Conservation (phyloP, 2,888 invertebrate species). For the Beris morrisii region DNA sequence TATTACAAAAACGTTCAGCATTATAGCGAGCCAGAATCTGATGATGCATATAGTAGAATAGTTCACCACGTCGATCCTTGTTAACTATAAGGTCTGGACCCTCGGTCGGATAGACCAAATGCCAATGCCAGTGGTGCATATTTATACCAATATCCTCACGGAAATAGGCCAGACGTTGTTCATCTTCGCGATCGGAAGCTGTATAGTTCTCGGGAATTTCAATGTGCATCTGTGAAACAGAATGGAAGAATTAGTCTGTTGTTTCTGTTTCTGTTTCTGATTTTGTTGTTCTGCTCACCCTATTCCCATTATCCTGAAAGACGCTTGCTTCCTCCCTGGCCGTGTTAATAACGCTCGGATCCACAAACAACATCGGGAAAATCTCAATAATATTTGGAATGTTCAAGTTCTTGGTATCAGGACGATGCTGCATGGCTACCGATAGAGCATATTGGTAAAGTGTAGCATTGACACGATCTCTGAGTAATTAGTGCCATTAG, state of each 20-base stretch:
- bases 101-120: conserved; percentile 79
- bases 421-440: conserved; percentile 70
- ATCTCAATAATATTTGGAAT: conserved; percentile 75
- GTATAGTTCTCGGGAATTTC: conserved; percentile 75
- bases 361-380: conserved; percentile 82
- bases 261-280: neutral
- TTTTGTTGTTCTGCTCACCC: conserved; percentile 47
- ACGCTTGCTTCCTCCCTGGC: conserved; percentile 71
- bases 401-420: conserved; percentile 56
- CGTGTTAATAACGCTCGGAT: conserved; percentile 69
- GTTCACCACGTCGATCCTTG: conserved; percentile 73
- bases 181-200: conserved; percentile 72
- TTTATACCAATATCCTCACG: conserved; percentile 84
- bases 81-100: conserved; percentile 65
- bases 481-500: conserved; percentile 45
- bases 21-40: conserved; percentile 68
- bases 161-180: conserved; percentile 81
- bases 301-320: conserved; percentile 58
- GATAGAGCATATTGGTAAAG: conserved; percentile 79
- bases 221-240: conserved; percentile 57
- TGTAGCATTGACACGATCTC: conserved; percentile 76
- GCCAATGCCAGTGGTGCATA: conserved; percentile 92
- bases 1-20: conserved; percentile 73
- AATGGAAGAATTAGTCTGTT: neutral
- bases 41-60: conserved; percentile 76